Evolutionary conservation across 2,888 invertebrate species (phyloP), one percentile per base, ranked within the genome.

Genomic region (Taenaris catops): DNA sequence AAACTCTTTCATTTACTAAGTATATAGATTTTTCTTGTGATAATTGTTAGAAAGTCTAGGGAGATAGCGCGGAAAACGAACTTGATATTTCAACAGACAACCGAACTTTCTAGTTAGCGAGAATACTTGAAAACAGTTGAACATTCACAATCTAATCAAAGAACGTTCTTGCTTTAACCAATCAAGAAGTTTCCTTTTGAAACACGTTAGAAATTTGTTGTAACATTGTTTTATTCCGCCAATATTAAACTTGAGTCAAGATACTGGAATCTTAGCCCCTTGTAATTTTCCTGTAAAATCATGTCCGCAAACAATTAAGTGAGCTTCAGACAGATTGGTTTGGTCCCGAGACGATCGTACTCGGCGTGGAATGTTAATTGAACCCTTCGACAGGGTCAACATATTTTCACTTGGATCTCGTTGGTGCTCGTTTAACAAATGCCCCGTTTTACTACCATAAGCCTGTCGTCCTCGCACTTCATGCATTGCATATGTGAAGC

Each of bases 241-340:
- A n/a, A 33, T 37, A 42, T 39, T 32, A 31, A 29, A 38, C 9
- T 35, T 20, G 19, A 32, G 24, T 34, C 18, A 19, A 14, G 27
- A 18, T 17, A 37, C 29, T 36, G 35, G 25, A 32, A 41, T 46
- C 38, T 41, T 34, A 17, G 29, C 26, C 19, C 18, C 36, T 38
- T 33, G 33, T 41, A 41, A 42, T 45, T 41, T 41, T 42, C 48
- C 37, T 50, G 73, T 74, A 73, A 72, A 75, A 74, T 73, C 71
- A 67, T 74, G 71, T 71, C 64, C 63, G 70, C 73, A 78, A 79
- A 79, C 79, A 78, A 79, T 80, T 73, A 76, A 67, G 59, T 56
- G 51, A 51, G 61, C 61, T 58, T 58, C 58, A 61, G 57, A 63
- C 66, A 66, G 67, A 76, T 72, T 72, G 71, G 51, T 57, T 44